Evolutionary conservation across 2,888 invertebrate genomes (phyloP), one percentile per base, ranked within the genome.

Genomic region (Cryptus armator): DNA sequence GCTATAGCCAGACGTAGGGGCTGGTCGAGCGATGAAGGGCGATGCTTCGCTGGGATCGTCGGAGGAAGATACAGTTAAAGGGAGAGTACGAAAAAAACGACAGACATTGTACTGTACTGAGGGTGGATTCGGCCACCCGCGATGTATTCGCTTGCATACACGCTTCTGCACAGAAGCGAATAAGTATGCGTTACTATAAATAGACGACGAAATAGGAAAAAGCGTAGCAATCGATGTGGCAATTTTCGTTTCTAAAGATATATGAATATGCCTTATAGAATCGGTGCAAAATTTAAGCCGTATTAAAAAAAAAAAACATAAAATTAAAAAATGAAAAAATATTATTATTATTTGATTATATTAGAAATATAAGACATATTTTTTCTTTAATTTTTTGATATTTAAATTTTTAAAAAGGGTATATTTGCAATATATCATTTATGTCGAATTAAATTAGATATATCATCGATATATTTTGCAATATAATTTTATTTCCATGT

Each of bases 141-240:
- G 86, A 86, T 87, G 86, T 86, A 7, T 29, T 71, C 32, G 59
- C 16, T 62, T 24, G 68, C 46, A 89, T 88, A 78, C 85, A 81
- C 89, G 53, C 16, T 37, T 16, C 89, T 89, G 88, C 88, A 84
- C 88, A 88, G 86, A 85, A 74, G 59, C 81, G 53, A 16, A 86
- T 9, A 9, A 77, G 71, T 77, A 81, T 16, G 43, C 3, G 43
- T 64, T n/a, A 37, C n/a, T 5, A n/a, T 64, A 32, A 37, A 64
- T 16, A 9, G 43, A 64, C 43, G 59, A 14, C 24, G 14, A 29
- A 59, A 12, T 14, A 12, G n/a, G n/a, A 48, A 7, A n/a, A 12
- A 14, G 48, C n/a, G 3, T 48, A 1, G 48, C 9, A 48, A 48
- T 7, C 37, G 6, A 9, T 7, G 37, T 37, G 9, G 9, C 37